Evolutionary conservation across 2,797 vertebrate genomes (phyloP), one percentile per base, ranked within the genome.

Genomic region (Microctenopoma steveboyesi): DNA sequence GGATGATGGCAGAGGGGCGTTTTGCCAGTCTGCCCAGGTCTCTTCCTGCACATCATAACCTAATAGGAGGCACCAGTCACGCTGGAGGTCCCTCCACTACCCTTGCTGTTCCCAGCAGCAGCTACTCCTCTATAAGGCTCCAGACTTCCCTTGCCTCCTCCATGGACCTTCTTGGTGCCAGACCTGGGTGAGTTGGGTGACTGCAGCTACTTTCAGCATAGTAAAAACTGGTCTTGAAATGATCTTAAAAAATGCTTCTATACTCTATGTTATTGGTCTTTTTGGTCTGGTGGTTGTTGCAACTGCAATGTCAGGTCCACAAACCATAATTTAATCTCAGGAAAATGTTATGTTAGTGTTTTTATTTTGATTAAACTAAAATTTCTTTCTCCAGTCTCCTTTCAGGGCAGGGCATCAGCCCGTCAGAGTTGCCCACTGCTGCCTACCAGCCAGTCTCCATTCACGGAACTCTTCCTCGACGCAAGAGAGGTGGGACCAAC

Each of bases 1-100:
- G 91, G 92, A 96, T 96, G 95, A 97, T 98, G 95, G 95, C 97
- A 42, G 96, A 98, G 15, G 96, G 98, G 83, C 97, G 96, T 76
- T 96, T 96, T 83, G 95, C 96, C 69, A 97, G 96, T 88, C 92
- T 98, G 75, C 96, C 96, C 71, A 92, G 96, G 93, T 96, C 95
- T 11, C 86, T 95, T 67, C 91, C 96, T 1, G 77, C 93, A 69
- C 95, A 91, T 66, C 91, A 89, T 67, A 22, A 48, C 49, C 40
- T 91, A 22, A 88, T 74, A 48, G 85, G 84, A 68, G 76, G 84
- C 65, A 7, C 48, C 0, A 10, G 60, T 42, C 89, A 81, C 77
- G 55, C 82, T 2, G 81, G 63, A 7, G 59, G 91, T 74, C 93
- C 91, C 59, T 91, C 94, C 87, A 92, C 91, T 59, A 89, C 95